Conservation (phyloP, 2,797 vertebrate species). For the Coluber constrictor region DNA sequence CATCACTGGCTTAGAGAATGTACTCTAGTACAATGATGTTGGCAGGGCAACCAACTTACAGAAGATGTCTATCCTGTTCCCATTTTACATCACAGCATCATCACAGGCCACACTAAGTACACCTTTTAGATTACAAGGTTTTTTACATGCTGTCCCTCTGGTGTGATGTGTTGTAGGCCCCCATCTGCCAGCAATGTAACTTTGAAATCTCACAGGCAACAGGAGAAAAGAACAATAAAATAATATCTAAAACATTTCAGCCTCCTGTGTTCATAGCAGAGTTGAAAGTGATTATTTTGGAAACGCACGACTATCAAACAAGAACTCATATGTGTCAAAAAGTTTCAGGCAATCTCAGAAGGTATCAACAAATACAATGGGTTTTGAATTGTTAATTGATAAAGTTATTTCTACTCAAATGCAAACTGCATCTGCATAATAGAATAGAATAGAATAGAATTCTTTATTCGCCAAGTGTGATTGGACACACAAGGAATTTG, state of each 20-base stretch:
- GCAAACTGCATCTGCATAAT: neutral
- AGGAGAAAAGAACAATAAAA: neutral
- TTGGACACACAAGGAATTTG: no score
- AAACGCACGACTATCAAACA: neutral
- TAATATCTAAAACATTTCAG: neutral
- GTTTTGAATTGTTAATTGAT: neutral
- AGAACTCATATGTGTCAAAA: neutral
- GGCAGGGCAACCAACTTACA: neutral
- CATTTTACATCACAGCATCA: neutral
- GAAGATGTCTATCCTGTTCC: neutral
- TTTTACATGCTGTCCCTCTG: neutral
- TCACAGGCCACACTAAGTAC: neutral
- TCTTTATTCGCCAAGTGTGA: no score
- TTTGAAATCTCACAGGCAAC: neutral
- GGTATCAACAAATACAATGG: neutral
- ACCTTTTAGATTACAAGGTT: neutral
- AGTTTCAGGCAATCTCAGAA: neutral
- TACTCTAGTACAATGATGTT: neutral
- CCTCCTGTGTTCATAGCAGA: neutral
- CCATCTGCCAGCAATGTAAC: neutral
- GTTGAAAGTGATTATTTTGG: neutral
- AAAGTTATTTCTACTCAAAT: neutral
- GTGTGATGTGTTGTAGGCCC: neutral
- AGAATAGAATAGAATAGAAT: no score
- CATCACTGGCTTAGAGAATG: neutral